Evolutionary conservation across 2,888 invertebrate species (phyloP).

Genomic region (Penaeus monodon): DNA sequence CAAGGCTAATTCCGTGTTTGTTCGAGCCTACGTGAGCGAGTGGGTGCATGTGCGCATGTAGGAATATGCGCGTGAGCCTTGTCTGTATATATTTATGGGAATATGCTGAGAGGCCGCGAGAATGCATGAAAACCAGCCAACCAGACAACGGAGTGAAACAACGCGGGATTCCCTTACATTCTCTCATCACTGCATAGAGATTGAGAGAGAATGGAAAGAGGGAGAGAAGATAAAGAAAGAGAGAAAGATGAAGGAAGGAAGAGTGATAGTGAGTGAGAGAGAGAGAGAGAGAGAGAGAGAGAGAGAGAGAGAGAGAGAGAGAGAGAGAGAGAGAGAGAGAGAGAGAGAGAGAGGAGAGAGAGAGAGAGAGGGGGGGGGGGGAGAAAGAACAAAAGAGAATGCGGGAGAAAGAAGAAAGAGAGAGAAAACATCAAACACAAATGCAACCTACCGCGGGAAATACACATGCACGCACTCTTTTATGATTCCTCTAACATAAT

Average conservation of each 20-base stretch:
- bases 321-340: neutral
- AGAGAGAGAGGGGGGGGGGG: too few relatives aligned
- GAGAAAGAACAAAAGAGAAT: too few relatives aligned
- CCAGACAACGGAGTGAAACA: too few relatives aligned
- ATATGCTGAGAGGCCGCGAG: too few relatives aligned
- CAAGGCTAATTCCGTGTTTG: too few relatives aligned
- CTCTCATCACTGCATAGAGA: neutral
- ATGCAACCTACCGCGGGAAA: neutral
- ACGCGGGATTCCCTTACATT: neutral
- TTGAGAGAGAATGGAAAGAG: too few relatives aligned
- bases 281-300: neutral
- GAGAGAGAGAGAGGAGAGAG: neutral
- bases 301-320: neutral
- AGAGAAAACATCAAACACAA: neutral
- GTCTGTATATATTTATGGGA: too few relatives aligned
- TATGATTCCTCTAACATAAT: neutral
- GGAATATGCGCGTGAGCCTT: too few relatives aligned
- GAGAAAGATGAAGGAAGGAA: too few relatives aligned
- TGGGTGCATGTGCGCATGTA: too few relatives aligned
- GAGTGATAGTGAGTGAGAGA: neutral
- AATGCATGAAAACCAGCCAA: too few relatives aligned
- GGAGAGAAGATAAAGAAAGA: neutral
- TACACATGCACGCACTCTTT: neutral
- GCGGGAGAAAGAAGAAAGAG: neutral
- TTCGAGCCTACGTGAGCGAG: too few relatives aligned